Percentiles rank a stretch among this genome's conserved stretches.
Evolutionary conservation across 2,888 invertebrate species (phyloP).

Genomic region (Cheilosia vulpina): DNA sequence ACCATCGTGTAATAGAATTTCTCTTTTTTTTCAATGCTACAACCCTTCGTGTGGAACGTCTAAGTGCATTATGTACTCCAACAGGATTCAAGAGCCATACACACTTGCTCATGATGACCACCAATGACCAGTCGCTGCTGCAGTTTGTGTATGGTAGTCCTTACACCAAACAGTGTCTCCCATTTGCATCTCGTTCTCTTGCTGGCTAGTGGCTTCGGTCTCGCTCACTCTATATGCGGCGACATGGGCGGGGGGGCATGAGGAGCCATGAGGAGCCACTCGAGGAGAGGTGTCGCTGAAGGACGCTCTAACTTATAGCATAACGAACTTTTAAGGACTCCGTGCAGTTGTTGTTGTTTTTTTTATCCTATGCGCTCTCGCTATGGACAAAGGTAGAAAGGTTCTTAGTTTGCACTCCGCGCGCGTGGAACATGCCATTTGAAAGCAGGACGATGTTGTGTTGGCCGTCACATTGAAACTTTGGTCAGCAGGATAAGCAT

Average conservation of each 20-base stretch:
- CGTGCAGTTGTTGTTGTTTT: conserved; percentile 29
- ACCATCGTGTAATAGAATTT: conserved; percentile 62
- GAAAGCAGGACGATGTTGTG: conserved; percentile 53
- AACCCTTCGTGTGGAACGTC: conserved; percentile 60
- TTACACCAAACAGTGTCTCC: conserved; percentile 62
- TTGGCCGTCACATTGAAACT: conserved; percentile 69
- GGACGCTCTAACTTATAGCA: conserved; percentile 76
- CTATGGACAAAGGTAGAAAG: conserved; percentile 28
- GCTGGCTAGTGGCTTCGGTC: conserved; percentile 46
- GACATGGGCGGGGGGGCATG: no score
- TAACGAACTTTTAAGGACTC: conserved; percentile 75
- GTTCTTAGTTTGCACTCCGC: conserved; percentile 62
- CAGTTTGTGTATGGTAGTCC: conserved; percentile 37
- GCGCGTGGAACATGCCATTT: conserved; percentile 57
- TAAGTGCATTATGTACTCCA: conserved; percentile 74
- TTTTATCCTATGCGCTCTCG: conserved; percentile 29
- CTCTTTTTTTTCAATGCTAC: conserved; percentile 13
- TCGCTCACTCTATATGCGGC: conserved; percentile 36
- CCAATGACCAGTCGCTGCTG: conserved; percentile 31
- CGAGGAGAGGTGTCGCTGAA: conserved; percentile 76
- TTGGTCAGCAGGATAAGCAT: conserved; percentile 64
- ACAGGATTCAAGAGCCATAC: conserved; percentile 72
- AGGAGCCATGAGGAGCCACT: conserved; percentile 56
- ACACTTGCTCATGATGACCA: conserved; percentile 71
- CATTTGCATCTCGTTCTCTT: conserved; percentile 49